Evolutionary conservation across 2,797 vertebrate genomes (phyloP).

Genomic region (Hapalemur alaotrensis): DNA sequence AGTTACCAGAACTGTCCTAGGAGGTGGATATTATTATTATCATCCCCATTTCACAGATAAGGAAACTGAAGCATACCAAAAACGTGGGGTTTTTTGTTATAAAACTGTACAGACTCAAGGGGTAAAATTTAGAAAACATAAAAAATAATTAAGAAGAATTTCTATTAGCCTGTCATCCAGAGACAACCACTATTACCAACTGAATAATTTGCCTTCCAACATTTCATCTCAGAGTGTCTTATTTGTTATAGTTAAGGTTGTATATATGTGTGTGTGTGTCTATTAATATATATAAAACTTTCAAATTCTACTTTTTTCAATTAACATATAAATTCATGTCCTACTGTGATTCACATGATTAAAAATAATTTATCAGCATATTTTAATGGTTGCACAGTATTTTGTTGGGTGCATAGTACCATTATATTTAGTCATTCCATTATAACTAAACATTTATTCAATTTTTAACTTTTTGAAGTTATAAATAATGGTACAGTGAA

Average conservation of each 20-base stretch:
- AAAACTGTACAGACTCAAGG: neutral
- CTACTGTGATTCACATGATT: neutral
- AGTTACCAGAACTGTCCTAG: neutral
- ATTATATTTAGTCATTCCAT: slow-evolving; percentile 35
- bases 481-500: slow-evolving; percentile 60
- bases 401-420: neutral
- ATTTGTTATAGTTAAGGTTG: neutral
- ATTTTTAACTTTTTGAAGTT: slow-evolving; percentile 41
- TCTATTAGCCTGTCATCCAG: neutral
- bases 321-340: neutral
- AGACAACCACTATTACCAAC: neutral
- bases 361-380: slow-evolving; percentile 2
- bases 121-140: neutral
- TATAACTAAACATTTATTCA: slow-evolving; percentile 24
- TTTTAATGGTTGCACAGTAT: neutral
- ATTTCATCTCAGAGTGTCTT: neutral
- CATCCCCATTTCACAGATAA: neutral
- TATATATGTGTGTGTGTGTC: too few relatives aligned
- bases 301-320: neutral
- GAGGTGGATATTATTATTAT: neutral
- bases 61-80: neutral
- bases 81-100: neutral
- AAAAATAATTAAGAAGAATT: neutral
- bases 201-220: neutral
- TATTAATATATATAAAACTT: neutral